phyloP scores from a whole-genome alignment of 2,113 vertebrate species.

The Elaphurus davidianus region DNA sequence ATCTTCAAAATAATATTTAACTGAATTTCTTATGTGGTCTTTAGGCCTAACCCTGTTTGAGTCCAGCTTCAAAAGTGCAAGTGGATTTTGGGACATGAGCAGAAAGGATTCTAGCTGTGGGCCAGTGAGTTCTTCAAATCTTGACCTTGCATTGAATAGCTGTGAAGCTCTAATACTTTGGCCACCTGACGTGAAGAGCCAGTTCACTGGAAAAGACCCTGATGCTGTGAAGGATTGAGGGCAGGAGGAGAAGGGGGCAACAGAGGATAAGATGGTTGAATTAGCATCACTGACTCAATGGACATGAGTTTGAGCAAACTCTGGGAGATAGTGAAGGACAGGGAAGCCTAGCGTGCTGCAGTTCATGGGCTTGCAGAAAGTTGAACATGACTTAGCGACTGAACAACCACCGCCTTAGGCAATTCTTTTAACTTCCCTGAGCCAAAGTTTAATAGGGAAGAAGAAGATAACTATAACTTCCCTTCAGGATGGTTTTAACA shows the following conservation, averaged over 20 bases:
- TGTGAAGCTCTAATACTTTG: background rate
- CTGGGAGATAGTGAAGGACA: background rate
- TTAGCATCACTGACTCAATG: background rate
- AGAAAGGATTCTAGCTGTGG: background rate
- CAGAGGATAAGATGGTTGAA: background rate
- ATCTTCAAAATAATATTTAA: background rate
- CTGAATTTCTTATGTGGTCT: background rate
- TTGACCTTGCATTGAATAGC: background rate
- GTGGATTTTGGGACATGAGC: background rate
- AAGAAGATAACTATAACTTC: background rate
- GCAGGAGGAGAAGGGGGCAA: background rate
- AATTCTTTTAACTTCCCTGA: background rate
- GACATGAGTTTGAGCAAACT: background rate
- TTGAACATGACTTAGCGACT: background rate
- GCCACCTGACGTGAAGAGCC: background rate
- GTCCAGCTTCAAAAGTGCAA: background rate
- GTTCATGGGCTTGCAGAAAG: background rate
- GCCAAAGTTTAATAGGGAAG: background rate
- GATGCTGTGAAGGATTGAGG: background rate
- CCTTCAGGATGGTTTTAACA: background rate
- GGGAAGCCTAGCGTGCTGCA: background rate
- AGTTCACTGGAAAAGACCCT: background rate
- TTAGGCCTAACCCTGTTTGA: background rate
- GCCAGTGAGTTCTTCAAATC: background rate
- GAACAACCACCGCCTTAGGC: background rate